Conservation (phyloP, 2,797 vertebrate genomes). For the Myiotriccus ornatus region DNA sequence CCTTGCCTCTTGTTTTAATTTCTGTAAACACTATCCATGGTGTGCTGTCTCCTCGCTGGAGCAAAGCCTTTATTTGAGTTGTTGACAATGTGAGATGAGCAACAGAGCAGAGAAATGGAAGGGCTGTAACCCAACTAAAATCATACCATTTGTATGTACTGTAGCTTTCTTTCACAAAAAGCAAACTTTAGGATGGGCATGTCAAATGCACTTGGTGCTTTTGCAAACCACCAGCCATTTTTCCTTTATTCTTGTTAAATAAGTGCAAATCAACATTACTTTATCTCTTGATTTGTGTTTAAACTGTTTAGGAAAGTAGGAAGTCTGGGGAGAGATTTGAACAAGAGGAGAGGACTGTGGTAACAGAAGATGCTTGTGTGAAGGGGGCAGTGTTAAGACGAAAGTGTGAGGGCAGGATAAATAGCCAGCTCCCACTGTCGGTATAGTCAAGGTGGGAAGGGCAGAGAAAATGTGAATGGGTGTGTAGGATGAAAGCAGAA, state of each 20-base stretch:
- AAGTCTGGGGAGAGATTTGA: background rate
- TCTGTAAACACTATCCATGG: background rate
- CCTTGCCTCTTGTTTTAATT: background rate
- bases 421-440: background rate
- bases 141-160: background rate
- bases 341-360: background rate
- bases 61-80: background rate
- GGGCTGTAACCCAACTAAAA: background rate
- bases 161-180: background rate
- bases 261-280: background rate
- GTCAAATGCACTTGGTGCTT: background rate
- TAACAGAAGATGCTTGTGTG: background rate
- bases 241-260: background rate
- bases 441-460: background rate
- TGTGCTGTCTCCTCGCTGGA: background rate
- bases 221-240: background rate
- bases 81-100: background rate
- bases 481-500: background rate
- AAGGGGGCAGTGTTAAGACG: background rate
- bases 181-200: background rate
- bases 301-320: background rate
- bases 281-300: background rate
- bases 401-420: background rate
- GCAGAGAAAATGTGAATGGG: background rate
- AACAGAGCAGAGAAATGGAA: background rate